These are phyloP conservation scores for Empis livida DNA, from an alignment of 2,888 invertebrate species.

Conservation along the genomic window DNA sequence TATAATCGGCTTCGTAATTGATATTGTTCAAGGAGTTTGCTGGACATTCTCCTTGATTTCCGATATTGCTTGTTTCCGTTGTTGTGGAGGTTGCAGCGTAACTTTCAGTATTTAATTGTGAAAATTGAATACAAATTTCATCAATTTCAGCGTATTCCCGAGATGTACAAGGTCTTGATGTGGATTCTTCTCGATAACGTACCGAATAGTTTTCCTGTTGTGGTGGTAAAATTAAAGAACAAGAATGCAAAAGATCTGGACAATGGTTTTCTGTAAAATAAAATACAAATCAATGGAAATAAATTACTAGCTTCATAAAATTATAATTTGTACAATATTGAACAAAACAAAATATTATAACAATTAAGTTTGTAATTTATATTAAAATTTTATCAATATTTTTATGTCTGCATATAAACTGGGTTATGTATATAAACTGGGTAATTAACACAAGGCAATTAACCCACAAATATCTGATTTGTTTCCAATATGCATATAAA, in stretches of 20 bases:
- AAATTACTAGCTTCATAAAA: not conserved
- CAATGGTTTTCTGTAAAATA: conserved; percentile 27
- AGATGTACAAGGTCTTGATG: conserved; percentile 15
- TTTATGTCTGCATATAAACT: no score
- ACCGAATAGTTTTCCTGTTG: conserved; percentile 25
- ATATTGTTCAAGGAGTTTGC: not conserved
- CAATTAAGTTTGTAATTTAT: no score
- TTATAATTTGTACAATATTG: no score
- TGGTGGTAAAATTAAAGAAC: conserved; percentile 27
- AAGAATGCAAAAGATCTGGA: conserved; percentile 31
- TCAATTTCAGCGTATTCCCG: conserved; percentile 32
- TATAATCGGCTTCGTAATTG: not conserved
- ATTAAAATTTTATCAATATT: no score
- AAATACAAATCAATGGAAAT: not conserved
- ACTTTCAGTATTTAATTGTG: conserved; percentile 2
- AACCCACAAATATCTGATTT: no score
- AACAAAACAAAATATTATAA: no score
- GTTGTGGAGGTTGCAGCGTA: conserved; percentile 8
- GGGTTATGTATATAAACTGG: no score
- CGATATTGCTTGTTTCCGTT: conserved; percentile 10
- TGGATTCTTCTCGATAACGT: conserved; percentile 3
- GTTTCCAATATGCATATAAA: no score
- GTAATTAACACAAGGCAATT: no score
- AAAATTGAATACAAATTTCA: conserved; percentile 14
- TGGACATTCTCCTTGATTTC: not conserved